phyloP scores from a whole-genome alignment of 2,888 invertebrate species.

The Ethmia dodecea region DNA sequence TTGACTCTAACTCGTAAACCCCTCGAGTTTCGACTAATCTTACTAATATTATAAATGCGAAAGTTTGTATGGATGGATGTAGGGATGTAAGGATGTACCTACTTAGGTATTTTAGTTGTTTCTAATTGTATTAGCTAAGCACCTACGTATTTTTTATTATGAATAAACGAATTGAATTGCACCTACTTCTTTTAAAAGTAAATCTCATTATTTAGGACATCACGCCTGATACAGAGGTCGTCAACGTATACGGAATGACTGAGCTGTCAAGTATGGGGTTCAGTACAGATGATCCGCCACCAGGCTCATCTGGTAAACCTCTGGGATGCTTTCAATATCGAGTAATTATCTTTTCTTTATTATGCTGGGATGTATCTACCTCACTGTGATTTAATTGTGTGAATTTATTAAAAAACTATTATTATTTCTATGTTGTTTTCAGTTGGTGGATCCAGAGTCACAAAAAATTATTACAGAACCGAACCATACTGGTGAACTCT shows the following conservation, averaged over 20 bases:
- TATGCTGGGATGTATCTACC: too few relatives aligned
- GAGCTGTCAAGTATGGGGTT: constrained; percentile 43
- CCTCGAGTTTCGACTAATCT: too few relatives aligned
- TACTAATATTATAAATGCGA: too few relatives aligned
- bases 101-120: not conserved
- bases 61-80: too few relatives aligned
- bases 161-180: not conserved
- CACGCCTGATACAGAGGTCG: constrained; percentile 40
- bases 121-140: not conserved
- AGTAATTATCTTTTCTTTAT: too few relatives aligned
- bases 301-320: constrained; percentile 40
- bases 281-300: constrained; percentile 23
- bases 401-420: too few relatives aligned
- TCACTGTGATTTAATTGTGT: too few relatives aligned
- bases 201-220: constrained; percentile 27
- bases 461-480: constrained; percentile 39
- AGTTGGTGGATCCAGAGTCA: too few relatives aligned
- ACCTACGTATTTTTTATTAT: not conserved
- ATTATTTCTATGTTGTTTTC: too few relatives aligned
- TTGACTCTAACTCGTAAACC: too few relatives aligned
- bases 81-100: too few relatives aligned
- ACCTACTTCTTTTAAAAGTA: not conserved
- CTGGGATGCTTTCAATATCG: constrained; percentile 40
- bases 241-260: constrained; percentile 48
- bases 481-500: constrained; percentile 52